phyloP scores from a whole-genome alignment of 2,797 vertebrate genomes.

The Phataginus tetradactyla region DNA sequence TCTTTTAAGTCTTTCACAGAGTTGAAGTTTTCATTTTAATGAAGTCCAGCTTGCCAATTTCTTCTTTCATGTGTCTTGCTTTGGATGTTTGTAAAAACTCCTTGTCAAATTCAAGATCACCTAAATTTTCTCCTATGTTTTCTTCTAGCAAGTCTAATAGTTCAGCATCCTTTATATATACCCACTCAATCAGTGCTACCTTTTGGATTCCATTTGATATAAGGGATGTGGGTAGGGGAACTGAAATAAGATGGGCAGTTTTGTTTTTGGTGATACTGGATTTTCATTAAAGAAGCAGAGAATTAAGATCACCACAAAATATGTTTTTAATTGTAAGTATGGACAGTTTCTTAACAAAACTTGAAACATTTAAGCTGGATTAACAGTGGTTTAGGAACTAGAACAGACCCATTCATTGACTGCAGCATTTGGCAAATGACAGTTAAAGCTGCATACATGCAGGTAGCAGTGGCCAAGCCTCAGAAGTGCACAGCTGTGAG shows the following conservation, averaged over 20 bases:
- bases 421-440: background rate
- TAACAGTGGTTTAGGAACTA: background rate
- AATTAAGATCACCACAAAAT: conserved; percentile 23
- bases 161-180: background rate
- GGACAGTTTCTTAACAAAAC: background rate
- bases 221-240: background rate
- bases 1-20: background rate
- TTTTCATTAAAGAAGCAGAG: background rate
- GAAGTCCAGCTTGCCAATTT: background rate
- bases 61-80: background rate
- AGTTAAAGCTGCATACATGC: background rate
- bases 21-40: background rate
- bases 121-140: background rate
- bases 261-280: background rate
- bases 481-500: background rate
- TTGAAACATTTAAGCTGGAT: background rate
- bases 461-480: background rate
- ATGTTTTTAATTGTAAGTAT: background rate
- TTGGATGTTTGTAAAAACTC: background rate
- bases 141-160: background rate
- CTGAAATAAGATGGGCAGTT: background rate
- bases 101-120: background rate
- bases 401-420: too few relatives aligned
- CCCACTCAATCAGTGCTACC: background rate
- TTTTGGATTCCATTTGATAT: background rate